Evolutionary conservation across 92 coral and sea anemone genomes (phyloP).

Genomic region (Actinernus sp.): DNA sequence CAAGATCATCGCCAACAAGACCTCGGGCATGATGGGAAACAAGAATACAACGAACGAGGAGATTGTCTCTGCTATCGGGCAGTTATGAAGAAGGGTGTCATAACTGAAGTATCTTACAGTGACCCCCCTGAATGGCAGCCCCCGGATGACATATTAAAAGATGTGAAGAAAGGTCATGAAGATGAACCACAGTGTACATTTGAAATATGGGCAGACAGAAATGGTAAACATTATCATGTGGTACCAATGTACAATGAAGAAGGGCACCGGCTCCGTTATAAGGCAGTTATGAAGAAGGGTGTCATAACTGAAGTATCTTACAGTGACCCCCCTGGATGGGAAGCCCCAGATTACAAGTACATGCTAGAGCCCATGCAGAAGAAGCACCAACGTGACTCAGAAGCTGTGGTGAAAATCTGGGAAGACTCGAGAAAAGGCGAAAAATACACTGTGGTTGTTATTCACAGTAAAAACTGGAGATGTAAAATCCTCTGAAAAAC

Average conservation of each 20-base stretch:
- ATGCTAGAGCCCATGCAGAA: background rate
- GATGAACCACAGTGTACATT: background rate
- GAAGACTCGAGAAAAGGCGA: too few relatives aligned
- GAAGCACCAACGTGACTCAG: too few relatives aligned
- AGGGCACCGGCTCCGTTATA: background rate
- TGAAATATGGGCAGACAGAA: background rate
- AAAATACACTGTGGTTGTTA: too few relatives aligned
- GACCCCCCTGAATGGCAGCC: constrained; percentile 5
- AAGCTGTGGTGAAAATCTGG: too few relatives aligned
- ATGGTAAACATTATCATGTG: background rate
- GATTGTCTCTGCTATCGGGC: background rate
- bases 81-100: background rate
- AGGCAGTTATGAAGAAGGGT: background rate
- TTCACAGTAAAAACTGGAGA: too few relatives aligned
- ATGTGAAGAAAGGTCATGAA: background rate
- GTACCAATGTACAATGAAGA: background rate
- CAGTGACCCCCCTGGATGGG: background rate
- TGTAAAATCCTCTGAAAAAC: too few relatives aligned
- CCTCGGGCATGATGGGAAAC: too few relatives aligned
- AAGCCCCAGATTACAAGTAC: background rate
- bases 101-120: background rate
- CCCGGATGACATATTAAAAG: background rate
- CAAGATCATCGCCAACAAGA: too few relatives aligned
- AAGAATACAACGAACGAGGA: background rate
- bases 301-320: background rate